A percentile compares a stretch with the other conserved stretches of the same genome.
phyloP scores from a whole-genome alignment of 2,797 vertebrate genomes.

The Sarcoramphus papa region DNA sequence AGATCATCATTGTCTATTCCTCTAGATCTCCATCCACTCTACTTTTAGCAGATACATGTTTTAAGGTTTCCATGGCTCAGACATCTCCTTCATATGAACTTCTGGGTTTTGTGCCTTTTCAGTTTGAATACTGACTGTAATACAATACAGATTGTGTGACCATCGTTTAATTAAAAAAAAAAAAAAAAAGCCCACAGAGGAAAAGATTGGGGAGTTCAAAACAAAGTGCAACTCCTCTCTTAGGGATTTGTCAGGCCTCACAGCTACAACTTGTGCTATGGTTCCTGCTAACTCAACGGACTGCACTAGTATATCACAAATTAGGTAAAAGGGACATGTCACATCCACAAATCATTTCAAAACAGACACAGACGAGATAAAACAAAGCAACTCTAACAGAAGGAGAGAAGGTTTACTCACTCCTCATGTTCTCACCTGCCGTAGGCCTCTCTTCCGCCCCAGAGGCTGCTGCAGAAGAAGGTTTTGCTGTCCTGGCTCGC shows the following conservation, averaged over 20 bases:
- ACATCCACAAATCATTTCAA: not conserved
- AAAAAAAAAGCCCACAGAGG: not conserved
- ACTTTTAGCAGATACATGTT: not conserved
- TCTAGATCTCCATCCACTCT: not conserved
- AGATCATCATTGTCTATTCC: not conserved
- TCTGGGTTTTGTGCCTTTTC: not conserved
- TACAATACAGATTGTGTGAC: not conserved
- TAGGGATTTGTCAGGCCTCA: not conserved
- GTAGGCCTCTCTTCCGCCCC: slow-evolving; percentile 91
- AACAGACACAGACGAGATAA: not conserved
- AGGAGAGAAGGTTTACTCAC: not conserved
- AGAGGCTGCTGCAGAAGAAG: slow-evolving; percentile 91
- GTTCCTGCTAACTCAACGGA: not conserved
- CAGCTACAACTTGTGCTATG: accelerated
- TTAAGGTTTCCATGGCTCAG: not conserved
- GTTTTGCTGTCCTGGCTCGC: slow-evolving; percentile 96
- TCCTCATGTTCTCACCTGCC: slow-evolving; percentile 81
- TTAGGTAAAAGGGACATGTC: not conserved
- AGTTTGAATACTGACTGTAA: not conserved
- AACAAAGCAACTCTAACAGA: not conserved
- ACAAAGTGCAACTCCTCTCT: not conserved
- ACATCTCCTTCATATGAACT: not conserved
- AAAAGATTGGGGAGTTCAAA: not conserved
- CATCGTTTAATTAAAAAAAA: not conserved
- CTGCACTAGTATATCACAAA: not conserved